Conservation (phyloP, 2,888 invertebrate genomes). For the Geophilus truncorum region DNA sequence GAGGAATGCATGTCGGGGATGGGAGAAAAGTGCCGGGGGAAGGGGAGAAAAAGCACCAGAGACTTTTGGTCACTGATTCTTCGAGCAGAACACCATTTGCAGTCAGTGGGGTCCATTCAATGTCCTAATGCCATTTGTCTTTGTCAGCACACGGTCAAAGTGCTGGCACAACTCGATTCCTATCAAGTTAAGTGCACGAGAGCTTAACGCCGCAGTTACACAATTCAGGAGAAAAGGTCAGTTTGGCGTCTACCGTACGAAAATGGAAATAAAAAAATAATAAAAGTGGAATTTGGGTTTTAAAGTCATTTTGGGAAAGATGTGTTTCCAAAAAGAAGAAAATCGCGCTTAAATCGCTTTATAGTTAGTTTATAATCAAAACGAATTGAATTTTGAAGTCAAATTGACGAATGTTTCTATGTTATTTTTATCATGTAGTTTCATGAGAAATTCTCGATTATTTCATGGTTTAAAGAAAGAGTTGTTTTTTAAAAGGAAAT, state of each 20-base stretch:
- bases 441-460: too few relatives aligned
- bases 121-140: conserved; percentile 25
- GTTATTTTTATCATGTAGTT: too few relatives aligned
- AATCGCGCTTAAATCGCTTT: too few relatives aligned
- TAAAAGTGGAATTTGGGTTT: not conserved
- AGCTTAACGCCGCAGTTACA: not conserved
- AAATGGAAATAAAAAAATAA: not conserved
- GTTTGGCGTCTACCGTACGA: not conserved
- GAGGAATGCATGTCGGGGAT: too few relatives aligned
- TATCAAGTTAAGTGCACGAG: conserved; percentile 25
- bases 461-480: too few relatives aligned
- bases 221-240: not conserved
- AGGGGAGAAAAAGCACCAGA: not conserved
- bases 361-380: too few relatives aligned
- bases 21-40: too few relatives aligned
- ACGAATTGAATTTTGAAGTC: too few relatives aligned
- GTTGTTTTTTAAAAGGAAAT: too few relatives aligned
- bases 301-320: too few relatives aligned
- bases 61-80: conserved; percentile 1
- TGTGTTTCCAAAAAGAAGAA: too few relatives aligned
- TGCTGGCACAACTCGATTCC: conserved; percentile 24
- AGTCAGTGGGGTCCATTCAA: conserved; percentile 21
- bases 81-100: conserved; percentile 21
- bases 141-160: conserved; percentile 27
- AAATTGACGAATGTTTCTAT: too few relatives aligned